Base-by-base conservation (phyloP, 2,113 vertebrate species). In the Xyrauchen texanus region DNA sequence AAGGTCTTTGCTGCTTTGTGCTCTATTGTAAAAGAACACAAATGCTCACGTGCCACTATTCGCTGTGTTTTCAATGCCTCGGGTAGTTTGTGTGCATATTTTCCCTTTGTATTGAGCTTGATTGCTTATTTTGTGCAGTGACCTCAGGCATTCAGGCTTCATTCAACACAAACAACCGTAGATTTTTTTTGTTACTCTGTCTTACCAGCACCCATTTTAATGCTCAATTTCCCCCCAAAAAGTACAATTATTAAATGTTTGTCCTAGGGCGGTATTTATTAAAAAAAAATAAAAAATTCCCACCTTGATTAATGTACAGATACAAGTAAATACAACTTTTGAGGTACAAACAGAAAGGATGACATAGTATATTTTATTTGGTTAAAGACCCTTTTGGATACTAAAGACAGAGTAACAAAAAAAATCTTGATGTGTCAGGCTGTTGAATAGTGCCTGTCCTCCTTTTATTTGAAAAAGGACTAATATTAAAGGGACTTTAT, bases 81-180 rank as follows among this genome's bases (percentile, higher is more conserved):
- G 70, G 49, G 10, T 34, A 21, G 6, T 44, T 15, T 58, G 44
- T 60, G 45, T 65, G 65, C 74, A 42, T 63, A 61, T 73, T 61
- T 34, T 84, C 77, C 83, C 87, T 89, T 58, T 90, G 84, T 88
- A 84, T 84, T 81, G 69, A 68, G 79, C 86, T 86, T 89, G 86
- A 90, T 89, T 89, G 89, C 86, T 86, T 85, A 85, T 82, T 34
- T 81, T 74, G 72, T 68, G 72, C 72, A 85, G 86, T 77, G 47
- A 76, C 64, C 65, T 13, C 68, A 49, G 86, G 61, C 78, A 81
- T 82, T 82, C 72, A 63, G 85, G 85, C 84, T 81, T 74, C 77
- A 13, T 66, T 86, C 68, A 88, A 79, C 72, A 87, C 84, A 81
- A 86, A 73, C 65, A 74, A 71, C 58, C 68, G 76, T 70, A 71